Evolutionary conservation across 2,797 vertebrate species (phyloP).

Genomic region (Hylomyscus alleni): DNA sequence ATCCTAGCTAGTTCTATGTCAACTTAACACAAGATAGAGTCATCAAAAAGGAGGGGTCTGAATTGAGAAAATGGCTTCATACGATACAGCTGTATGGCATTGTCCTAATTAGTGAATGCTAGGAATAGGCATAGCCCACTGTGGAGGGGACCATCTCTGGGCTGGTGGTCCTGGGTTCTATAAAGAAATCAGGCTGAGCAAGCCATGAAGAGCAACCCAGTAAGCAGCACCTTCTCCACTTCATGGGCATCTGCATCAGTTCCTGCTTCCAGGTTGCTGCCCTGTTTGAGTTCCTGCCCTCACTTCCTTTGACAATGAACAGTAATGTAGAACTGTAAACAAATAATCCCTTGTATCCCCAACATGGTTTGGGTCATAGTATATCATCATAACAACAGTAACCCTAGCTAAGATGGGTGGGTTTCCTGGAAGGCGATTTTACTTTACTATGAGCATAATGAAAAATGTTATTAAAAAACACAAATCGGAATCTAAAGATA

Average conservation of each 20-base stretch:
- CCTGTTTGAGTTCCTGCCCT: neutral
- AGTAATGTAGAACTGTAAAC: neutral
- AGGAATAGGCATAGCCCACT: neutral
- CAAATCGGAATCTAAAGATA: conserved; percentile 14
- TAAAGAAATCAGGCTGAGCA: neutral
- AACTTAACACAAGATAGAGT: neutral
- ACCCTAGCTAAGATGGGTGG: neutral
- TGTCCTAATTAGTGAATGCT: neutral
- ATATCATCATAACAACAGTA: neutral
- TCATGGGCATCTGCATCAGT: neutral
- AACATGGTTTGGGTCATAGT: neutral
- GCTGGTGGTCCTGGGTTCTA: neutral
- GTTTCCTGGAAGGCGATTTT: neutral
- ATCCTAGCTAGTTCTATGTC: neutral
- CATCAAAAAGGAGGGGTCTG: neutral
- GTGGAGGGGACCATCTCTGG: neutral
- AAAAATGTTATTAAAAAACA: neutral
- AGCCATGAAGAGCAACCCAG: neutral
- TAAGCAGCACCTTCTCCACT: neutral
- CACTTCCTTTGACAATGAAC: neutral
- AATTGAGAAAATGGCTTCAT: neutral
- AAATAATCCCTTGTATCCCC: neutral
- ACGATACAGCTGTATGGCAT: neutral
- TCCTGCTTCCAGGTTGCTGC: neutral
- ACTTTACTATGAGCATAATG: conserved; percentile 1